Evolutionary conservation across 2,797 vertebrate genomes (phyloP).

Genomic region (Clarias pachynema): DNA sequence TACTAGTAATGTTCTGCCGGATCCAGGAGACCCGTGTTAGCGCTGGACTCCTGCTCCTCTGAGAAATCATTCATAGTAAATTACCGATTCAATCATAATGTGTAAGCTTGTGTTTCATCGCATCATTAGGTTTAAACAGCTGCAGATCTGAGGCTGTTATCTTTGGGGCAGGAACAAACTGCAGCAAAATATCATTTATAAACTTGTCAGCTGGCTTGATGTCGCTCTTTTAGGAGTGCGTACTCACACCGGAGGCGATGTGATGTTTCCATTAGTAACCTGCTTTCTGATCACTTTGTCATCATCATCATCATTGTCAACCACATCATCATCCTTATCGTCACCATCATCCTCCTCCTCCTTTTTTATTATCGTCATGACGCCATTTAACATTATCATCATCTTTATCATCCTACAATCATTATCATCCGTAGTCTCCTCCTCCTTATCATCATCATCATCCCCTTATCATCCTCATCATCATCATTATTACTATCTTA

Average conservation of each 20-base stretch:
- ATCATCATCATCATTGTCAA: neutral
- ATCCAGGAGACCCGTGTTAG: neutral
- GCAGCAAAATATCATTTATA: neutral
- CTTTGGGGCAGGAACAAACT: neutral
- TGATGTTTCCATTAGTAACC: neutral
- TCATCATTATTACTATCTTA: too few relatives aligned
- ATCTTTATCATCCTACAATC: neutral
- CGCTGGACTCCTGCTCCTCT: neutral
- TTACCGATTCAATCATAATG: neutral
- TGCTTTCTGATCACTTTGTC: neutral
- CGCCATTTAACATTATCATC: neutral
- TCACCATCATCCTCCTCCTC: neutral
- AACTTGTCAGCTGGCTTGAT: neutral
- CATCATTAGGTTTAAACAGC: conserved; percentile 12
- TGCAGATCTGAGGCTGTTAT: neutral
- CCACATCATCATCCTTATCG: neutral
- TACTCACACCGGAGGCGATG: neutral
- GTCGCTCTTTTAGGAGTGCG: neutral
- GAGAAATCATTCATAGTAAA: conserved; percentile 1
- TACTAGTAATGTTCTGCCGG: neutral
- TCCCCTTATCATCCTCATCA: too few relatives aligned
- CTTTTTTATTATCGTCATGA: neutral
- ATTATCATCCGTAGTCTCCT: neutral
- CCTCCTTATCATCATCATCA: neutral
- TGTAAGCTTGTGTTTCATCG: neutral